These are phyloP conservation scores for Pseudomyrmex pallidus DNA, from an alignment of 1,140 invertebrate species.

Conservation along the genomic window DNA sequence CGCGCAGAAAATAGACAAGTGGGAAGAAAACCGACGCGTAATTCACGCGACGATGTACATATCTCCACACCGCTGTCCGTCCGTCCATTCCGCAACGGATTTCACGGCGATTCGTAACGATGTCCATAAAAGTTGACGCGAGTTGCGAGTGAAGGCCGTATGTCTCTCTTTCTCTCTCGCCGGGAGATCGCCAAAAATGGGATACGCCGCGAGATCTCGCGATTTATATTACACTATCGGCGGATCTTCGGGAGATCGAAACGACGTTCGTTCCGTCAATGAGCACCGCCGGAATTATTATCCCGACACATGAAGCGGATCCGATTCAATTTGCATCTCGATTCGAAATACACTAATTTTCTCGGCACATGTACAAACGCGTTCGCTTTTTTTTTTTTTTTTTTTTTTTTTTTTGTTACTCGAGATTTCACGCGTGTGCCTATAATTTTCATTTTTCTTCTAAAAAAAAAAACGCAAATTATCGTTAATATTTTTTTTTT, in stretches of 20 bases:
- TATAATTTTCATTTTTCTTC: neutral
- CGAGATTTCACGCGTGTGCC: too few relatives aligned
- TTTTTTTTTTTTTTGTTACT: neutral
- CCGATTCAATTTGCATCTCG: slow-evolving; percentile 12
- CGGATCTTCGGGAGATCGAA: slow-evolving; percentile 15
- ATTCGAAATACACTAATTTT: slow-evolving; percentile 36
- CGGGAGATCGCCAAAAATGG: slow-evolving; percentile 62
- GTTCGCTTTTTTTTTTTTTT: neutral
- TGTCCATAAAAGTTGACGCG: slow-evolving; percentile 67
- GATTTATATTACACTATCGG: slow-evolving; percentile 63
- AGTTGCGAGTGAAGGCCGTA: neutral
- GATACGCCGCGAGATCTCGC: neutral
- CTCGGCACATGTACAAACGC: neutral
- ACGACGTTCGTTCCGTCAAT: neutral
- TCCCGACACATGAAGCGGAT: slow-evolving; percentile 25
- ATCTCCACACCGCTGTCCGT: slow-evolving; percentile 5
- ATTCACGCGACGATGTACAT: slow-evolving; percentile 54
- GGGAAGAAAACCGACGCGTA: slow-evolving; percentile 43
- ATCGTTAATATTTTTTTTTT: neutral
- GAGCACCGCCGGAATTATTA: slow-evolving; percentile 20
- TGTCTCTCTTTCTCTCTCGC: slow-evolving; percentile 8
- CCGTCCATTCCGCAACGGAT: slow-evolving; percentile 46
- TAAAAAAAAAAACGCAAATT: neutral
- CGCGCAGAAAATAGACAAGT: slow-evolving; percentile 48
- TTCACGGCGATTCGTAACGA: slow-evolving; percentile 72